phyloP scores from a whole-genome alignment of 2,888 invertebrate genomes.

The Geophilus truncorum region DNA sequence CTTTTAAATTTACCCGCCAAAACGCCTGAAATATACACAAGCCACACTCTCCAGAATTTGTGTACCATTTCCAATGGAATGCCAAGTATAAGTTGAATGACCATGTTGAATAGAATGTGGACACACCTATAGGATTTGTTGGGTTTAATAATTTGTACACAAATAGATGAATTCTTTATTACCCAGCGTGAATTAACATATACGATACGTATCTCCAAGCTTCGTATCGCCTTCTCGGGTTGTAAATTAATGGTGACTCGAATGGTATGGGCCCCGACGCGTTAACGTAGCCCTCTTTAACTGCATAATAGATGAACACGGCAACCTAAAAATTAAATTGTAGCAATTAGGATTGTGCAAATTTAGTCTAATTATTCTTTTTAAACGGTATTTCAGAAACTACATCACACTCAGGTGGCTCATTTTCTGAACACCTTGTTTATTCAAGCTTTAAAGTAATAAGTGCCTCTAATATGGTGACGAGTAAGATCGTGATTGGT shows the following conservation, averaged over 20 bases:
- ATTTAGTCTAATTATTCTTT: not conserved
- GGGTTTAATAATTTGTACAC: not conserved
- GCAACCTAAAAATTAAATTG: conserved; percentile 51
- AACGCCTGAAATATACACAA: conserved; percentile 78
- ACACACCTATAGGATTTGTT: conserved; percentile 58
- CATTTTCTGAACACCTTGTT: not conserved
- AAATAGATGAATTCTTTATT: conserved; percentile 44
- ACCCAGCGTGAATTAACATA: conserved; percentile 95
- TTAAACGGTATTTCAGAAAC: not conserved
- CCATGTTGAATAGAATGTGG: conserved; percentile 82
- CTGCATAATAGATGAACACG: conserved; percentile 55
- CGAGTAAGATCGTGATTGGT: conserved; percentile 84
- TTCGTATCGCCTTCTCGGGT: conserved; percentile 76
- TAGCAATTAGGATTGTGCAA: too few relatives aligned
- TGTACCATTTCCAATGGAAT: conserved; percentile 95
- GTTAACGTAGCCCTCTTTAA: conserved; percentile 47
- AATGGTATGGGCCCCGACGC: conserved; percentile 67
- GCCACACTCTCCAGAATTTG: conserved; percentile 83
- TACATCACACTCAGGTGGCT: not conserved
- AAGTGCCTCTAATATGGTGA: conserved; percentile 72
- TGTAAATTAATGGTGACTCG: conserved; percentile 76
- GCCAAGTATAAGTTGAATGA: conserved; percentile 88
- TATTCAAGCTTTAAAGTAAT: not conserved
- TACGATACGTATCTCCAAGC: conserved; percentile 92
- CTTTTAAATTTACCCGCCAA: conserved; percentile 58